Evolutionary conservation across 2,888 invertebrate species (phyloP).

Genomic region (Thumatha senex): DNA sequence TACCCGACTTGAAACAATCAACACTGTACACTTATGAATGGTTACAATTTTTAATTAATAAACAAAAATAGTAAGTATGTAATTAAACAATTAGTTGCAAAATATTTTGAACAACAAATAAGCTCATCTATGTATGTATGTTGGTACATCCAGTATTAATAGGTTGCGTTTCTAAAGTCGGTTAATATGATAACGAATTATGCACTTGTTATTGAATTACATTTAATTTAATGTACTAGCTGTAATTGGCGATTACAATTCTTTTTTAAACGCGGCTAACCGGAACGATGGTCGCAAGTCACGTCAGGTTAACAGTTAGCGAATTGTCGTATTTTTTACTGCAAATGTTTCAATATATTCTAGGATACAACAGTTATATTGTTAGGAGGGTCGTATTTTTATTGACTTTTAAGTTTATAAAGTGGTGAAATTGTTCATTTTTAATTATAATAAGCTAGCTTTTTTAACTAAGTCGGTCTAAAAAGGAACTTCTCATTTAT

Average conservation of each 20-base stretch:
- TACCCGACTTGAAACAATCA: no score
- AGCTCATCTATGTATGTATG: no score
- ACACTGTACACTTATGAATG: no score
- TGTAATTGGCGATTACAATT: constrained; percentile 21
- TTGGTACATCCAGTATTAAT: no score
- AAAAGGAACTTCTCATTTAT: no score
- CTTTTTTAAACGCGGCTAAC: constrained; percentile 13
- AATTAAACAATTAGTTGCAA: no score
- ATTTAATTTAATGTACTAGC: constrained; percentile 14
- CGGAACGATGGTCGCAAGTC: neutral
- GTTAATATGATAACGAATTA: constrained; percentile 15
- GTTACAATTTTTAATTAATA: no score
- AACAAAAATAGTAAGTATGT: no score
- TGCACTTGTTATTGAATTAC: constrained; percentile 27
- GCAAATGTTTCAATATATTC: constrained; percentile 7
- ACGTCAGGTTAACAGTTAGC: constrained; percentile 6
- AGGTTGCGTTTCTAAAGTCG: neutral
- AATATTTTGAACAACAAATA: no score
- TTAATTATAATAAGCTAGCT: no score
- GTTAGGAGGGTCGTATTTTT: neutral
- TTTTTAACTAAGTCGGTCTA: no score
- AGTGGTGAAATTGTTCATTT: no score
- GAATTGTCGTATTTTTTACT: constrained; percentile 5
- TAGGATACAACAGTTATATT: constrained; percentile 1
- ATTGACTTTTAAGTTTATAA: neutral